These are phyloP conservation scores for Cariama cristata DNA, from an alignment of 2,113 vertebrate species.

Conservation along the genomic window DNA sequence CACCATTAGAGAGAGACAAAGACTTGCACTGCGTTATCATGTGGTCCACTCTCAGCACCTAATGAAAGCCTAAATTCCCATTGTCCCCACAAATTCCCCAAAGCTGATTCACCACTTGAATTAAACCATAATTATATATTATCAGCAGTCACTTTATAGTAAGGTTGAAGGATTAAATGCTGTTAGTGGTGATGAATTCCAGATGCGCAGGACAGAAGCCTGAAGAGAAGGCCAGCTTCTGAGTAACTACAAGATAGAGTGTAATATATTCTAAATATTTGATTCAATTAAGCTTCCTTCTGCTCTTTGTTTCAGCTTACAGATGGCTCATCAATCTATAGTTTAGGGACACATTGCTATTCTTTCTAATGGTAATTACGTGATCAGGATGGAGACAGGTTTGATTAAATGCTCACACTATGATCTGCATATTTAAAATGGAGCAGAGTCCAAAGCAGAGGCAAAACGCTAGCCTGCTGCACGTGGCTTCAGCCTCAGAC, in stretches of 20 bases:
- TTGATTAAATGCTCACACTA: conserved; percentile 47
- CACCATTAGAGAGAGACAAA: not conserved
- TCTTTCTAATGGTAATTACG: conserved; percentile 70
- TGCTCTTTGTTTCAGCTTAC: conserved; percentile 69
- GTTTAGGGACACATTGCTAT: conserved; percentile 59
- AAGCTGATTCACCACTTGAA: conserved; percentile 11
- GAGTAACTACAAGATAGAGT: conserved; percentile 24
- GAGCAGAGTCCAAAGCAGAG: not conserved
- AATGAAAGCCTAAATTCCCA: conserved; percentile 4
- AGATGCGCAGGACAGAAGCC: conserved; percentile 41
- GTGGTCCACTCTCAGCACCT: not conserved
- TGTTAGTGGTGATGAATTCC: conserved; percentile 53
- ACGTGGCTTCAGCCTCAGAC: not conserved
- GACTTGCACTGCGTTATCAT: not conserved
- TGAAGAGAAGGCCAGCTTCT: conserved; percentile 37
- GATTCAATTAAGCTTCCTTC: conserved; percentile 71
- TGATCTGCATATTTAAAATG: conserved; percentile 48
- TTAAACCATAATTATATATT: conserved; percentile 52
- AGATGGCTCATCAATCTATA: conserved; percentile 70
- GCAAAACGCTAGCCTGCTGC: not conserved
- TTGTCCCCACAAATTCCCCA: conserved; percentile 10
- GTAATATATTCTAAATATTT: conserved; percentile 71
- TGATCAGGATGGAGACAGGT: conserved; percentile 60
- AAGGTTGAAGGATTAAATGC: conserved; percentile 55
- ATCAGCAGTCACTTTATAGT: conserved; percentile 46